These are phyloP conservation scores for Amphiura filiformis DNA, from an alignment of 35 echinoderm and acorn worm species.

Conservation along the genomic window DNA sequence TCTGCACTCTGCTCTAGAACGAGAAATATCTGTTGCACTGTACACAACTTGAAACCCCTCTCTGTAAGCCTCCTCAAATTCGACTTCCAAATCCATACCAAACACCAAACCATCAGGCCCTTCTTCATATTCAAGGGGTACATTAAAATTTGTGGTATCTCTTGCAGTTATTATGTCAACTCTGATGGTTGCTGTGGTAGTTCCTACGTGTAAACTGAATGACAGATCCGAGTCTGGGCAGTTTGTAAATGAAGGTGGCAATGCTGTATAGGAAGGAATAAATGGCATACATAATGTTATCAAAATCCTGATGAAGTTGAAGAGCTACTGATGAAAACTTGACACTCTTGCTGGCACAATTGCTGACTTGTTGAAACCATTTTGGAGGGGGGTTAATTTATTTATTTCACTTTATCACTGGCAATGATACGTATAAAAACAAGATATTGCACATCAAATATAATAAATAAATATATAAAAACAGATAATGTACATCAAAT, in stretches of 20 bases:
- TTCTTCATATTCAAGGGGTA: not conserved
- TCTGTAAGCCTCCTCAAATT: not conserved
- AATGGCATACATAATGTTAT: not conserved
- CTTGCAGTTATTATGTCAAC: not conserved
- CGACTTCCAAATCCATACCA: not conserved
- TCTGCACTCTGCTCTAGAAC: not conserved
- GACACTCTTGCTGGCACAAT: not conserved
- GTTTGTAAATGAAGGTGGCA: not conserved
- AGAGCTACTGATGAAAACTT: not conserved
- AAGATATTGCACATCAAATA: not conserved
- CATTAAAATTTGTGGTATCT: not conserved
- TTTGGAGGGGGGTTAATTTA: not conserved
- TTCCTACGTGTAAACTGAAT: not conserved
- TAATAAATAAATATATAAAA: not conserved
- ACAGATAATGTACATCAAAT: not conserved
- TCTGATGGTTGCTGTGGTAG: not conserved
- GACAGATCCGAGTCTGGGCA: not conserved
- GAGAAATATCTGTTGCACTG: not conserved
- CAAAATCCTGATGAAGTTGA: not conserved
- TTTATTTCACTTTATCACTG: not conserved
- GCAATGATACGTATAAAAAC: not conserved
- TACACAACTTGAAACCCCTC: not conserved
- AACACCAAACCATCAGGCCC: not conserved
- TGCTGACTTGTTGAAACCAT: not conserved
- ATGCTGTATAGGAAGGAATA: not conserved